Evolutionary conservation across 2,797 vertebrate genomes (phyloP).

Genomic region (Ambastaia sidthimunki): DNA sequence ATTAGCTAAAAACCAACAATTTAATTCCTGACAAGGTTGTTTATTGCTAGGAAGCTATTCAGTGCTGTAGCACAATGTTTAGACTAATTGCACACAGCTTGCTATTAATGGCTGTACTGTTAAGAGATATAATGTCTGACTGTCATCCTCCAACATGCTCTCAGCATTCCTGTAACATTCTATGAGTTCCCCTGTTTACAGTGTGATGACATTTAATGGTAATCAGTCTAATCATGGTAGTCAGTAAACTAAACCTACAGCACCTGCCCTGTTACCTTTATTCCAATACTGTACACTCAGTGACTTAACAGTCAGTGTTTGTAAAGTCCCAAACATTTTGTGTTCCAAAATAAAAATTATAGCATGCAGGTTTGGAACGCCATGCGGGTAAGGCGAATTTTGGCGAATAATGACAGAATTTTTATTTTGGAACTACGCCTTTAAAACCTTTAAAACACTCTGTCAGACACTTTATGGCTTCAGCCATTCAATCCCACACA

Average conservation of each 20-base stretch:
- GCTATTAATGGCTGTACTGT: constrained; percentile 32
- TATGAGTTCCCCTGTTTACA: constrained; percentile 8
- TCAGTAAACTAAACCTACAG: not conserved
- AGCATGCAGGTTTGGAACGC: too few relatives aligned
- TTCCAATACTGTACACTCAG: not conserved
- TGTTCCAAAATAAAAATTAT: not conserved
- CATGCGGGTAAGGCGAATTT: too few relatives aligned
- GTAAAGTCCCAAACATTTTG: not conserved
- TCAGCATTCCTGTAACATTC: constrained; percentile 17
- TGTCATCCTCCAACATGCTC: constrained; percentile 41
- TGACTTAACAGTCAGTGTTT: not conserved
- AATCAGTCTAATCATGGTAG: not conserved
- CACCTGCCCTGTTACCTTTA: not conserved
- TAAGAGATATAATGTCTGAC: constrained; percentile 18
- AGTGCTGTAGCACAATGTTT: constrained; percentile 7
- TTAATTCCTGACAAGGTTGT: constrained; percentile 9
- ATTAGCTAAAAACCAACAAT: constrained; percentile 20
- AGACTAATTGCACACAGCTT: constrained; percentile 38
- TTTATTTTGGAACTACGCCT: too few relatives aligned
- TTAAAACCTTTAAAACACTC: not conserved
- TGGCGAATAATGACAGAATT: too few relatives aligned
- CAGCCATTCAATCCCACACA: not conserved
- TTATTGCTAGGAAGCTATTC: constrained; percentile 22
- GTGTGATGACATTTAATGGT: not conserved
- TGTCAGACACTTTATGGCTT: not conserved